These are phyloP conservation scores for Maniola hyperantus DNA, from an alignment of 2,888 invertebrate genomes.

Conservation along the genomic window DNA sequence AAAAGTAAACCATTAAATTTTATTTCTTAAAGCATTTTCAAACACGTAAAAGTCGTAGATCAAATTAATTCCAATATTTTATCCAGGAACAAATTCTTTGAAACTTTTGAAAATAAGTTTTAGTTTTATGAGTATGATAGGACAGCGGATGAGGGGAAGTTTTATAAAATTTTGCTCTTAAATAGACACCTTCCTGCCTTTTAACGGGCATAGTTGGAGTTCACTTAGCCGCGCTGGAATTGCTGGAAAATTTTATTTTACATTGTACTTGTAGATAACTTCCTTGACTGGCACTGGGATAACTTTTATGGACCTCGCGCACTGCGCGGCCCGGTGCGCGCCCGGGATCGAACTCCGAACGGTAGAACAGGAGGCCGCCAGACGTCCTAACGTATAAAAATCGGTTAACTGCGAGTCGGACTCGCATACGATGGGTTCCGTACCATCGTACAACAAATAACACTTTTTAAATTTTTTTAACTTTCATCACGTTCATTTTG, in stretches of 20 bases:
- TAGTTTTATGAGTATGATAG: background rate
- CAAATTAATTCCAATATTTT: background rate
- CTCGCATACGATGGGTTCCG: too few relatives aligned
- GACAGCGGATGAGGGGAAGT: background rate
- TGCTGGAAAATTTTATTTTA: background rate
- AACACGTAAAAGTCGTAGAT: background rate
- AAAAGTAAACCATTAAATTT: too few relatives aligned
- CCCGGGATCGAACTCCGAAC: too few relatives aligned
- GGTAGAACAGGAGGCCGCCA: too few relatives aligned
- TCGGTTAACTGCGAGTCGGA: too few relatives aligned
- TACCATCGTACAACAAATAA: too few relatives aligned
- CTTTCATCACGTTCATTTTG: too few relatives aligned
- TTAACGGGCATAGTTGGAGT: constrained; percentile 1
- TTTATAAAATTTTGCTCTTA: constrained; percentile 12
- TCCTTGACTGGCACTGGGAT: too few relatives aligned
- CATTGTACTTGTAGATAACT: background rate
- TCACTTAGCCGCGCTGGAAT: background rate
- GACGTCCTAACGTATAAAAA: too few relatives aligned
- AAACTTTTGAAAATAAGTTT: constrained; percentile 2
- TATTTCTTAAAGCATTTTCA: background rate
- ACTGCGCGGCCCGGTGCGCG: too few relatives aligned
- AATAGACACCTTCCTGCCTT: constrained; percentile 4
- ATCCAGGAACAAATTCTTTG: background rate
- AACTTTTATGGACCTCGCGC: too few relatives aligned
- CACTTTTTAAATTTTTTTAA: too few relatives aligned